Conservation (phyloP, 2,113 vertebrate genomes). For the Ictalurus furcatus region DNA sequence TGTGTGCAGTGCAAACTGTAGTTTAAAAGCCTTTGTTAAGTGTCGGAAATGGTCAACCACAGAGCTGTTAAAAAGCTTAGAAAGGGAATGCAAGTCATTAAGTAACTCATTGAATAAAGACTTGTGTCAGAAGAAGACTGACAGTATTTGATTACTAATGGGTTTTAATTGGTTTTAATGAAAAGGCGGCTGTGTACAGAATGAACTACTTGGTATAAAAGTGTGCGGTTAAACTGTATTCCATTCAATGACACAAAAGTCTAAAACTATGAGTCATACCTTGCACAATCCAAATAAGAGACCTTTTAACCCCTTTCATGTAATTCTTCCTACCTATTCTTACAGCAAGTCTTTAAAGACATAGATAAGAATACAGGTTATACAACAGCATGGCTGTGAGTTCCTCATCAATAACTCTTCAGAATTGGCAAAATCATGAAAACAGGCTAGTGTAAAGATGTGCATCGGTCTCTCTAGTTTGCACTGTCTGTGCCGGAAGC, state of each 20-base stretch:
- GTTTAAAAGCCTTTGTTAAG: neutral
- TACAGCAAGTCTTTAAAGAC: constrained; percentile 5
- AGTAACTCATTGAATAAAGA: neutral
- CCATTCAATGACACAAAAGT: neutral
- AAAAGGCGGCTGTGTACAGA: neutral
- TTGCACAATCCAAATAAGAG: constrained; percentile 9
- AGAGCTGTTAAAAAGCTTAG: neutral
- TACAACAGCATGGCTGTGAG: neutral
- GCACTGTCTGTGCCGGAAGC: neutral
- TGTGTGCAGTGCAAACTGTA: neutral
- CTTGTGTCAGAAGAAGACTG: neutral
- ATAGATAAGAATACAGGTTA: neutral
- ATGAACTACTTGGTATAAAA: neutral
- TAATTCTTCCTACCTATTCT: constrained; percentile 22
- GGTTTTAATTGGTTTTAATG: neutral
- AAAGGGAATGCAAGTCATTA: neutral
- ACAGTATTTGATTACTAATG: neutral
- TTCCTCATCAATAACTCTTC: neutral
- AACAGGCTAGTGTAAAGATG: neutral
- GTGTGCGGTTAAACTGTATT: neutral
- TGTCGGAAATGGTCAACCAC: neutral
- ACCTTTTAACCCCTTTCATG: neutral
- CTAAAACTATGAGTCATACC: neutral
- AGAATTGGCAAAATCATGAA: neutral
- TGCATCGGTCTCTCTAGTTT: neutral